phyloP scores from a whole-genome alignment of 1,140 invertebrate species.

The Venustaconcha ellipsiformis region DNA sequence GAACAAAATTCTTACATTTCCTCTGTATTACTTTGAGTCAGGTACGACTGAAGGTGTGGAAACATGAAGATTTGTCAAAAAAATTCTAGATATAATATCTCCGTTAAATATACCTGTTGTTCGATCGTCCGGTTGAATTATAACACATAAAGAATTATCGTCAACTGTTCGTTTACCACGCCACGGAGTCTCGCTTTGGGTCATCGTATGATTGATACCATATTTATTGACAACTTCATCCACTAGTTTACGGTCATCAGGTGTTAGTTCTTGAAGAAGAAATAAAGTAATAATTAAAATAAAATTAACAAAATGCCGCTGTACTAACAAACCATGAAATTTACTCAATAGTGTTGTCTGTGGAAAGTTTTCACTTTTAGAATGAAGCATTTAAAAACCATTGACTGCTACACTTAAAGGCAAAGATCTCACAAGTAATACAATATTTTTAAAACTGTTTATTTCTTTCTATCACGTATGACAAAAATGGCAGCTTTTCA shows the following conservation, averaged over 20 bases:
- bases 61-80: not conserved
- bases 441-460: no score
- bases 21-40: not conserved
- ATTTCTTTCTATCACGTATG: no score
- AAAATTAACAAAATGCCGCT: not conserved
- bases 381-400: not conserved
- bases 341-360: not conserved
- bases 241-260: constrained; percentile 21
- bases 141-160: constrained; percentile 36
- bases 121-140: constrained; percentile 46
- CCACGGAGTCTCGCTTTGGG: constrained; percentile 46
- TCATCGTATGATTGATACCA: constrained; percentile 33
- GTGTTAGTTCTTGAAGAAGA: constrained; percentile 32
- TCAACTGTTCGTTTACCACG: constrained; percentile 33
- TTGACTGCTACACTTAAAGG: not conserved
- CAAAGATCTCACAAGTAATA: no score
- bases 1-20: not conserved
- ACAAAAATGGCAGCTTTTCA: no score
- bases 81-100: not conserved
- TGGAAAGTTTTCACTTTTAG: not conserved
- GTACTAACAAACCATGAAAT: not conserved
- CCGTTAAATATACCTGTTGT: constrained; percentile 37
- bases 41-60: not conserved
- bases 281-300: not conserved
- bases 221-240: constrained; percentile 34